Conservation (phyloP, 2,797 vertebrate genomes). For the Cynopterus sphinx region DNA sequence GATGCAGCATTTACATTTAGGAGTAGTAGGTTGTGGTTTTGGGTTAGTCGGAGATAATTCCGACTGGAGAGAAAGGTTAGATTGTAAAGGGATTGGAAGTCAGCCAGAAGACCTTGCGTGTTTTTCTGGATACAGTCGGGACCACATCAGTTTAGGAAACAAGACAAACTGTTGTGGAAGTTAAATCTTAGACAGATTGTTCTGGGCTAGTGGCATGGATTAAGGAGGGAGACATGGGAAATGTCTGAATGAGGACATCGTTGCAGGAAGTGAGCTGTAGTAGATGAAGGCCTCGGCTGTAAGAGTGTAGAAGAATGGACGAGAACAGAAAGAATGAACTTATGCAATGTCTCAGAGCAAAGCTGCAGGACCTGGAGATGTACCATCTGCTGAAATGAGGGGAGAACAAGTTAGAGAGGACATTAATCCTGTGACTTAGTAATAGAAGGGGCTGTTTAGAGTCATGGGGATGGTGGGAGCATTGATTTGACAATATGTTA, state of each 20-base stretch:
- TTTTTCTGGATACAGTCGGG: background rate
- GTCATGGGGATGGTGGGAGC: background rate
- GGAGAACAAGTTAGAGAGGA: background rate
- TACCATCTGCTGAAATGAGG: background rate
- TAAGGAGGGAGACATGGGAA: background rate
- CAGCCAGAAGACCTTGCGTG: constrained; percentile 20
- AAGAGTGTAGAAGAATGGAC: background rate
- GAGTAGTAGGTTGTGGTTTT: background rate
- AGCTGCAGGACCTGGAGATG: background rate
- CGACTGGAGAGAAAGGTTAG: constrained; percentile 1
- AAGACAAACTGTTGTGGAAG: background rate
- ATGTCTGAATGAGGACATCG: background rate
- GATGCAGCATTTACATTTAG: background rate
- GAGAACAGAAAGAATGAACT: background rate
- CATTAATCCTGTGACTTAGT: background rate
- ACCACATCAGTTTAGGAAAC: constrained; percentile 24
- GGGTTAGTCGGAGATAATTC: constrained; percentile 18
- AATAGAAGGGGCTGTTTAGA: background rate
- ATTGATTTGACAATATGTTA: background rate
- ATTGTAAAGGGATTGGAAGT: background rate
- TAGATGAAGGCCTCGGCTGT: background rate
- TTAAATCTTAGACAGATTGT: background rate
- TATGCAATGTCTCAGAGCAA: background rate
- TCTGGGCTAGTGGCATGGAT: background rate
- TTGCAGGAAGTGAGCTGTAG: background rate